Conservation (phyloP, 2,113 vertebrate genomes). For the Takifugu bimaculatus region DNA sequence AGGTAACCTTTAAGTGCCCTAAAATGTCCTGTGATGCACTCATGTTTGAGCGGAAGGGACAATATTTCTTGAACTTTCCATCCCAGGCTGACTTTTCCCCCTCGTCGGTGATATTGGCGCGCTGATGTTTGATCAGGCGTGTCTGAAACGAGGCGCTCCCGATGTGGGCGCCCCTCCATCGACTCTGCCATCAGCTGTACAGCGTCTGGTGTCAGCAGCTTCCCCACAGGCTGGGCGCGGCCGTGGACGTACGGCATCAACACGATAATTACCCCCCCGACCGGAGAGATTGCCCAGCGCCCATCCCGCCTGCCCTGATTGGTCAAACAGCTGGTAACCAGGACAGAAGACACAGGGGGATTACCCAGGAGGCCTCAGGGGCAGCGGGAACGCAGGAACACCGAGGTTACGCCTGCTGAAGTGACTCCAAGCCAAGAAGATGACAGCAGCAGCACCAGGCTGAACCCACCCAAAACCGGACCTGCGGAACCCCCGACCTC, state of each 20-base stretch:
- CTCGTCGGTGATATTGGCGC: too few relatives aligned
- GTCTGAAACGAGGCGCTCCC: too few relatives aligned
- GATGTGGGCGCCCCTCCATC: background rate
- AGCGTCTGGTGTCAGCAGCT: background rate
- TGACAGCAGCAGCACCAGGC: constrained; percentile 9
- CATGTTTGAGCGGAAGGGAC: too few relatives aligned
- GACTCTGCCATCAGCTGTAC: background rate
- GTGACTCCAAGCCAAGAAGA: constrained; percentile 28
- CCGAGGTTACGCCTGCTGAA: constrained; percentile 10
- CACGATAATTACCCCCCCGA: constrained; percentile 49
- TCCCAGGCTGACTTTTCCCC: too few relatives aligned
- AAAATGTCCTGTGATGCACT: too few relatives aligned
- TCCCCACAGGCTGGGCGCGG: background rate
- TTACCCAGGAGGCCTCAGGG: constrained; percentile 51
- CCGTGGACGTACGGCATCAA: constrained; percentile 3
- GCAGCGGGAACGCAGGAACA: background rate
- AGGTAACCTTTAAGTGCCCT: too few relatives aligned
- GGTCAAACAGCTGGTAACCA: constrained; percentile 65
- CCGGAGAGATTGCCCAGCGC: constrained; percentile 28
- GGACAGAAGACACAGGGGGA: constrained; percentile 56
- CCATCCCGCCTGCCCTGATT: constrained; percentile 42
- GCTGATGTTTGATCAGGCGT: too few relatives aligned
- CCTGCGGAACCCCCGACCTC: constrained; percentile 13
- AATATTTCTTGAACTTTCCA: too few relatives aligned
- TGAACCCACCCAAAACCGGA: background rate